Conservation (phyloP, 2,113 vertebrate species). For the Siniperca chuatsi region DNA sequence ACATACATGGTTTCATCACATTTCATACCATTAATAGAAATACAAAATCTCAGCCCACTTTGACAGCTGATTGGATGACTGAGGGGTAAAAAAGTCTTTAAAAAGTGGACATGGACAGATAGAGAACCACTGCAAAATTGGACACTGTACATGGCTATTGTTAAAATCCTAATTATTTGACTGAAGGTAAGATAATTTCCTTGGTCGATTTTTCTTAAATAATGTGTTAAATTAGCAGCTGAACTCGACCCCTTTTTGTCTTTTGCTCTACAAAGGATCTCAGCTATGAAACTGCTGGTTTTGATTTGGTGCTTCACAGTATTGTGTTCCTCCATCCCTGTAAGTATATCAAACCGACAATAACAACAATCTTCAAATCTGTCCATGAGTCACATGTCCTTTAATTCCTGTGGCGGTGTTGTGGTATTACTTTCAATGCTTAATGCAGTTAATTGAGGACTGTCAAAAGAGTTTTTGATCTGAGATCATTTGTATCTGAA, state of each 20-base stretch:
- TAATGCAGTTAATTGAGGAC: background rate
- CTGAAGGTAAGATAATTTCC: conserved; percentile 18
- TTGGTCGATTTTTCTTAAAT: background rate
- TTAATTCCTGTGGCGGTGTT: background rate
- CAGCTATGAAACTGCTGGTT: conserved; percentile 39
- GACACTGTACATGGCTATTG: too few species aligned
- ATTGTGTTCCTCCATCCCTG: conserved; percentile 33
- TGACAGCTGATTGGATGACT: conserved; percentile 43
- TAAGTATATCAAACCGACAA: conserved; percentile 24
- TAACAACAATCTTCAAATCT: background rate
- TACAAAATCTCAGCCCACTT: background rate
- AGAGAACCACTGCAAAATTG: background rate
- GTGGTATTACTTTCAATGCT: background rate
- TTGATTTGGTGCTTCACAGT: conserved; percentile 45
- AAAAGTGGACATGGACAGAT: background rate
- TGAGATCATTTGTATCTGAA: background rate
- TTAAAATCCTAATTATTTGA: background rate
- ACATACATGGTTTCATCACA: conserved; percentile 17
- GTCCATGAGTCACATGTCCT: background rate
- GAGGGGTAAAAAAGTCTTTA: conserved; percentile 3
- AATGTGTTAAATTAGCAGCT: background rate
- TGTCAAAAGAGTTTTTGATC: background rate
- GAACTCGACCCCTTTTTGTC: background rate
- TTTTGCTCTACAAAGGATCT: background rate
- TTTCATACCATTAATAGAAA: background rate